These are phyloP conservation scores for Gallinago nigripennis DNA, from an alignment of 2,797 vertebrate species.

Conservation along the genomic window DNA sequence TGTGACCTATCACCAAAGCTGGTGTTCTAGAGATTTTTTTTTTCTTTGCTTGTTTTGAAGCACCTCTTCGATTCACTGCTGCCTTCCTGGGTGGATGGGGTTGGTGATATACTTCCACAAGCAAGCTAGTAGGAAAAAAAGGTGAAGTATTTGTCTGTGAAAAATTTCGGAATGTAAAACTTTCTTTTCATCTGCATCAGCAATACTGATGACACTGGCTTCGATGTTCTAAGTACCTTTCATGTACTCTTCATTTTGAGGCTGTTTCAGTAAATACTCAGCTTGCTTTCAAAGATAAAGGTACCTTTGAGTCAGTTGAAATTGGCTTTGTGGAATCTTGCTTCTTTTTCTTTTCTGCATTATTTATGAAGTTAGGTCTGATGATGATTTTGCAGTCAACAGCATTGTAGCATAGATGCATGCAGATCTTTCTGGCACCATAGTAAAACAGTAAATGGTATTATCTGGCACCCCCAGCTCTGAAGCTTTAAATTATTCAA, in stretches of 20 bases:
- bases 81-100: not conserved
- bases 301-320: not conserved
- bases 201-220: not conserved
- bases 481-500: slow-evolving; percentile 74
- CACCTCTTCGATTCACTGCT: not conserved
- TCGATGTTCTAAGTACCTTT: not conserved
- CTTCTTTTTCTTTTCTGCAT: slow-evolving; percentile 5
- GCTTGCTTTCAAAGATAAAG: not conserved
- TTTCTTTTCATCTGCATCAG: not conserved
- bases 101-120: not conserved
- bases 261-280: not conserved
- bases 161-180: not conserved
- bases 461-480: slow-evolving; percentile 61
- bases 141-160: not conserved
- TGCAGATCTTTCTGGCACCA: not conserved
- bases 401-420: not conserved
- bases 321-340: not conserved
- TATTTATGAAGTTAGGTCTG: slow-evolving; percentile 42
- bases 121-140: not conserved
- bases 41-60: slow-evolving; percentile 26
- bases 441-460: slow-evolving; percentile 56
- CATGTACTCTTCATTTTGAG: not conserved
- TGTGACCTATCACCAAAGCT: not conserved
- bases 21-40: not conserved
- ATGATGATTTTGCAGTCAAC: not conserved